A percentile compares a stretch with the other conserved stretches of the same genome.
Evolutionary conservation across 1,140 invertebrate genomes (phyloP).

Genomic region (Grapholita molesta): DNA sequence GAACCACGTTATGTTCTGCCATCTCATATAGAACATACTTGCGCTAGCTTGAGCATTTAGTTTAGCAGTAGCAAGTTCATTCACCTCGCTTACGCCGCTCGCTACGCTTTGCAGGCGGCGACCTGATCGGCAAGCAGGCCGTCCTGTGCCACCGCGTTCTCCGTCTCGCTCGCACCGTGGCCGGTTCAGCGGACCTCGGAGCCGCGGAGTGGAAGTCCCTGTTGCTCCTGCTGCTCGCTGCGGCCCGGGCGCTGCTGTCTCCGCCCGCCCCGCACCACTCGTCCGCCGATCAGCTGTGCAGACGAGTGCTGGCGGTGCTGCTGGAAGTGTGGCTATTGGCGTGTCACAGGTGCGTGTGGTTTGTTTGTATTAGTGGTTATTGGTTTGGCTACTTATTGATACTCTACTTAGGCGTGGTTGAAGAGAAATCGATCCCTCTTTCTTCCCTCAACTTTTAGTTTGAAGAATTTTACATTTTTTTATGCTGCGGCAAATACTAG

Average conservation of each 20-base stretch:
- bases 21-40: too few species aligned
- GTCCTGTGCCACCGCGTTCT: conserved; percentile 96
- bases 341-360: conserved; percentile 86
- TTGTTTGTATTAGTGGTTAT: too few species aligned
- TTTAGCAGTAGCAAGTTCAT: conserved; percentile 27
- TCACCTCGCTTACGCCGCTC: not conserved
- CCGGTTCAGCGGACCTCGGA: conserved; percentile 90
- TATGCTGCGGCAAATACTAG: too few species aligned
- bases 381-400: too few species aligned
- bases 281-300: conserved; percentile 96
- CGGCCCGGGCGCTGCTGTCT: conserved; percentile 94
- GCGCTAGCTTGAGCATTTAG: too few species aligned
- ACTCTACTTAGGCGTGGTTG: too few species aligned
- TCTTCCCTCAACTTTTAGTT: too few species aligned
- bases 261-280: conserved; percentile 96
- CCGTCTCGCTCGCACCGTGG: conserved; percentile 91
- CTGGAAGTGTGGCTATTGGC: conserved; percentile 97
- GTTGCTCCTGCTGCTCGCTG: conserved; percentile 93
- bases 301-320: conserved; percentile 94
- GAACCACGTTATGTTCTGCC: too few species aligned
- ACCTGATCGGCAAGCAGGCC: conserved; percentile 95
- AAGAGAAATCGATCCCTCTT: too few species aligned
- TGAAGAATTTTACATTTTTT: too few species aligned
- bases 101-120: conserved; percentile 81
- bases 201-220: conserved; percentile 95